Conservation (phyloP, 2,888 invertebrate species). For the Ornithoptera alexandrae region DNA sequence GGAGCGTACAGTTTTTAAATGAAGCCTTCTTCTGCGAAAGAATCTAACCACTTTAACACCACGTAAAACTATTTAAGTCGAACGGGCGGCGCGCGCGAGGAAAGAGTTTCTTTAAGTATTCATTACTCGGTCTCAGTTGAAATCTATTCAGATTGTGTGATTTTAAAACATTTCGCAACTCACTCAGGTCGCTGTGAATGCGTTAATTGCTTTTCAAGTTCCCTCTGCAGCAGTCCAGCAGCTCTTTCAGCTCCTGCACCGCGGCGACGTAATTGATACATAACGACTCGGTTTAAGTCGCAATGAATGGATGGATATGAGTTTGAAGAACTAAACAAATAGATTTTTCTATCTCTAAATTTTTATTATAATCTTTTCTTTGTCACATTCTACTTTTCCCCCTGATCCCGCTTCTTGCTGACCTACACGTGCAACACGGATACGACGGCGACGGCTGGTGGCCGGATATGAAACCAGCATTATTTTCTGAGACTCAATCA, state of each 20-base stretch:
- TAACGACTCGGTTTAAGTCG: neutral
- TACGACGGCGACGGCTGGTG: no score
- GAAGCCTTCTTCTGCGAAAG: no score
- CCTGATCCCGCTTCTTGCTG: no score
- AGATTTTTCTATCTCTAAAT: no score
- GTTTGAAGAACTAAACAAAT: no score
- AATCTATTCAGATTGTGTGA: constrained; percentile 13
- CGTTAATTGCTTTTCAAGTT: constrained; percentile 10
- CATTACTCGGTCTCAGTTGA: constrained; percentile 12
- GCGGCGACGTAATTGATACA: constrained; percentile 8
- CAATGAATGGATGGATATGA: neutral
- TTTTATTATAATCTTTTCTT: no score
- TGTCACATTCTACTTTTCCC: no score
- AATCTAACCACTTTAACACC: neutral
- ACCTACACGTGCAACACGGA: no score
- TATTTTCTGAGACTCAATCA: no score
- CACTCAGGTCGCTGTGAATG: constrained; percentile 9
- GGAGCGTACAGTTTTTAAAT: no score
- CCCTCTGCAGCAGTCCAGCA: neutral
- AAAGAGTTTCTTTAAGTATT: constrained; percentile 2
- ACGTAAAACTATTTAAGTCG: constrained; percentile 1
- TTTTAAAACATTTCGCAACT: constrained; percentile 14
- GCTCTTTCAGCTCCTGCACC: constrained; percentile 1
- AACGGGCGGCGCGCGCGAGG: neutral
- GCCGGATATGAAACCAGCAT: no score